Conservation (phyloP, 2,113 vertebrate species). For the Nyctereutes procyonoides region DNA sequence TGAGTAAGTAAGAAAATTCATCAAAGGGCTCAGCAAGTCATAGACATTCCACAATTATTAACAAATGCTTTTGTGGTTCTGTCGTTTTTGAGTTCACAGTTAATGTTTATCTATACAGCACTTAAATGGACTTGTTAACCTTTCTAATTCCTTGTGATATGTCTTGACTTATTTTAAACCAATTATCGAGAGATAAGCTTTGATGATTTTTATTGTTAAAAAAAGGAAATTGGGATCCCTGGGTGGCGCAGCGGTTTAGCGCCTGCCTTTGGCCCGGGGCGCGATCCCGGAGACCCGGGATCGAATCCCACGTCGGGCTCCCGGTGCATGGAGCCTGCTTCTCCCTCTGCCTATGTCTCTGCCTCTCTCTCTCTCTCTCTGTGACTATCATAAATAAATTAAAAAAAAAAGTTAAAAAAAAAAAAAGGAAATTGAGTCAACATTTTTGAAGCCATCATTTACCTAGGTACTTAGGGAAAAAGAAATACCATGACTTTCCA, state of each 20-base stretch:
- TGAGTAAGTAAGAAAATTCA: background rate
- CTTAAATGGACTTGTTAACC: background rate
- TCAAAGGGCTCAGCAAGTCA: background rate
- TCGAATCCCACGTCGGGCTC: no score
- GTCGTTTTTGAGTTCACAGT: background rate
- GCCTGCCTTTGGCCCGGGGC: no score
- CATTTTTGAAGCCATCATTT: background rate
- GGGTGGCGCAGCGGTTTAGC: no score
- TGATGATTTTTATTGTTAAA: background rate
- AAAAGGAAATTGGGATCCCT: no score
- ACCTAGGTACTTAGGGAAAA: background rate
- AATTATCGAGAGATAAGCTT: conserved; percentile 4
- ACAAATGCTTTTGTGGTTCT: background rate
- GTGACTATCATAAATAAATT: no score
- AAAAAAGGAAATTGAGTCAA: background rate
- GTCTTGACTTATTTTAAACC: background rate
- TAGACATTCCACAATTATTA: background rate
- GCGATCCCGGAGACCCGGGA: no score
- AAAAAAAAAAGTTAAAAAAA: no score
- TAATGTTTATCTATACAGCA: background rate
- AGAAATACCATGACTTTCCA: background rate
- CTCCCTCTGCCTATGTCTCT: no score
- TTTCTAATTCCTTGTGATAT: background rate
- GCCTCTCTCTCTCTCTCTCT: no score
- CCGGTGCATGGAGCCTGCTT: no score